phyloP scores from a whole-genome alignment of 2,888 invertebrate genomes.

The Chesias legatella region DNA sequence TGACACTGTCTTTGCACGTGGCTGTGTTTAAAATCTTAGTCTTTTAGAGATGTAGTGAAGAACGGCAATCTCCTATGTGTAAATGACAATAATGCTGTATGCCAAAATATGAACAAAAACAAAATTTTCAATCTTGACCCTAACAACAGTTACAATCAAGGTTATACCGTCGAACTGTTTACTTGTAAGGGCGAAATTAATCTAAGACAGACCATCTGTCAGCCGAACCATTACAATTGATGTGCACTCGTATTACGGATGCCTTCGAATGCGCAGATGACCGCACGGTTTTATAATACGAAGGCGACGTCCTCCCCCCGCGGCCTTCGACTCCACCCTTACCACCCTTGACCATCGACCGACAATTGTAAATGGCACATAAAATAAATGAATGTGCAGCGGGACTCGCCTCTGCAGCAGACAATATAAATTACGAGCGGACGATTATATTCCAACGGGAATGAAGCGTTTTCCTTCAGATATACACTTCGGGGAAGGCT shows the following conservation, averaged over 20 bases:
- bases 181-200: slow-evolving; percentile 44
- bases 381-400: slow-evolving; percentile 82
- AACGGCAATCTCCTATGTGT: too few species aligned
- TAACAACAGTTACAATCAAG: too few species aligned
- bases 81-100: too few species aligned
- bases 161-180: neutral
- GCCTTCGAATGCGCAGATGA: slow-evolving; percentile 79
- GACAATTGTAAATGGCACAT: slow-evolving; percentile 82
- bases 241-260: slow-evolving; percentile 73
- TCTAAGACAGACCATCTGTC: slow-evolving; percentile 68
- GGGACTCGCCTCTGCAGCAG: slow-evolving; percentile 81
- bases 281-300: slow-evolving; percentile 81
- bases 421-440: slow-evolving; percentile 82
- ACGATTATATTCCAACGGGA: slow-evolving; percentile 81
- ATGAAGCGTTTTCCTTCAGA: slow-evolving; percentile 78
- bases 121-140: too few species aligned
- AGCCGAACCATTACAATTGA: slow-evolving; percentile 68
- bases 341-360: slow-evolving; percentile 81
- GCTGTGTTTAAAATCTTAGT: too few species aligned
- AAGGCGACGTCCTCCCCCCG: slow-evolving; percentile 63
- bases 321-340: slow-evolving; percentile 43
- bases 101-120: too few species aligned
- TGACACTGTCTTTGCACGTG: too few species aligned
- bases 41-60: too few species aligned
- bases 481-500: slow-evolving; percentile 56